Evolutionary conservation across 2,797 vertebrate species (phyloP), one percentile per base, ranked within the genome.

Genomic region (Benthosema pterotum): DNA sequence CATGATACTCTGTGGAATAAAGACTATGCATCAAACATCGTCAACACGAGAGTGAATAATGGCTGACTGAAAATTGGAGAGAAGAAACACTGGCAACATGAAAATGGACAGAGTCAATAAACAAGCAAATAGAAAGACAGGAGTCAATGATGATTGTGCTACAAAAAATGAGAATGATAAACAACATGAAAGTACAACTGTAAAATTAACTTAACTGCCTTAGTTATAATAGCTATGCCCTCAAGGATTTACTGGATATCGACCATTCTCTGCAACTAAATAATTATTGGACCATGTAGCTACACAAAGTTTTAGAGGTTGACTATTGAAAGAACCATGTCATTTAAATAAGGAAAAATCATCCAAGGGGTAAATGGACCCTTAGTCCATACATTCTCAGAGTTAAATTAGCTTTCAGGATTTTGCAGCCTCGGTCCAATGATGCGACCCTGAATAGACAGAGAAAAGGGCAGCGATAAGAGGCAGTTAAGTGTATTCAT

Each of bases 401-500:
- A 38, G 32, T 38, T 38, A 11, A 38, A 9, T 38, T 38, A 38
- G 32, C 32, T 11, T 38, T 38, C 32, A 38, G 32, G 32, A 38
- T 38, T 38, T 38, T 11, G 32, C 32, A 11, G 67, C 63, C 62
- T 74, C 60, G 68, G 77, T 77, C 83, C 88, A 89, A 90, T 88
- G 79, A 86, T 13, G 43, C 55, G 46, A 42, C 74, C 60, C 45
- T 83, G 76, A 91, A 89, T 81, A 76, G 80, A 48, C 79, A 13
- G 79, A 65, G 67, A 88, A 91, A 91, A 91, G 57, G 83, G 74
- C 88, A 87, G 74, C 45, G 3, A 42, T 69, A 80, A 76, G 68
- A 87, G 74, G 70, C 84, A 68, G 84, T 60, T 88, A 87, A 90
- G 85, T 89, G 89, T 83, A 80, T 84, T 68, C 54, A 72, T 58